These are phyloP conservation scores for Allygus modestus DNA, from an alignment of 2,888 invertebrate species.

Conservation along the genomic window DNA sequence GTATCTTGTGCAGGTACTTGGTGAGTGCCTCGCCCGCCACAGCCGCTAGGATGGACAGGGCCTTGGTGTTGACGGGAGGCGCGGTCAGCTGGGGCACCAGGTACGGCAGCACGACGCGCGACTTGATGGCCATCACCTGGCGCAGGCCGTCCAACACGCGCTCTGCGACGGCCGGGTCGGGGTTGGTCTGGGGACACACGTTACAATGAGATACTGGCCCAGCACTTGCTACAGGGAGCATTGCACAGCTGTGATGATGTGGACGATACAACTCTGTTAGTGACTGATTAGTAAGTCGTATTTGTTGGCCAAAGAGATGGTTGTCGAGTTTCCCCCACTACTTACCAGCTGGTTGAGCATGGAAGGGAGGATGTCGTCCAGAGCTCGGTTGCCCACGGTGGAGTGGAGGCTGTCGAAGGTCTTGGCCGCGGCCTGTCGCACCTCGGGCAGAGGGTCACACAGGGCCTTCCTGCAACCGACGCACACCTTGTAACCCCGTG, in stretches of 20 bases:
- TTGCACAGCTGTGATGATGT: too few species aligned
- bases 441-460: conserved; percentile 95
- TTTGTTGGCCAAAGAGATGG: too few species aligned
- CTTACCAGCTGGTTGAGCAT: conserved; percentile 87
- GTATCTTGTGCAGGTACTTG: conserved; percentile 92
- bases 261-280: too few species aligned
- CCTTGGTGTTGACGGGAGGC: conserved; percentile 94
- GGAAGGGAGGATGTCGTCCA: conserved; percentile 97
- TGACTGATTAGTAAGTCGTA: too few species aligned
- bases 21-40: conserved; percentile 96
- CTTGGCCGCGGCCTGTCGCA: conserved; percentile 95
- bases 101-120: conserved; percentile 96
- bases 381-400: conserved; percentile 93
- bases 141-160: conserved; percentile 96
- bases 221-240: too few species aligned
- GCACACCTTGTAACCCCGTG: too few species aligned
- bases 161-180: conserved; percentile 88
- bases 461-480: conserved; percentile 84
- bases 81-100: conserved; percentile 96
- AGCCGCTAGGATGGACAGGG: conserved; percentile 94
- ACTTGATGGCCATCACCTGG: conserved; percentile 98
- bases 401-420: conserved; percentile 98
- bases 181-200: conserved; percentile 80
- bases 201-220: background rate
- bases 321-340: too few species aligned